Percentiles rank a stretch among this genome's conserved stretches.
Evolutionary conservation across 1,140 invertebrate genomes (phyloP).

Genomic region (Trachelipus rathkii): DNA sequence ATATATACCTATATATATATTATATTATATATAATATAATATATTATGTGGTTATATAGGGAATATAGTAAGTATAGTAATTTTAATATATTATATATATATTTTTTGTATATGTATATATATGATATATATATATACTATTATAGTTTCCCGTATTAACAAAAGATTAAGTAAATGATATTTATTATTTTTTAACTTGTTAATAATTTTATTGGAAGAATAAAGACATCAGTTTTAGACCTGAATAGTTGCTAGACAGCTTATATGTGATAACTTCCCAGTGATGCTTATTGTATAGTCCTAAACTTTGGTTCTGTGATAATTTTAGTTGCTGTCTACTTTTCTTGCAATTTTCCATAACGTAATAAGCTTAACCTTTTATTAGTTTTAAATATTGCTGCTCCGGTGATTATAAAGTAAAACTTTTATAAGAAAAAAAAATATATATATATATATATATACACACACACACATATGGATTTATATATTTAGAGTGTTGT

Average conservation of each 20-base stretch:
- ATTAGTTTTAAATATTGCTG: constrained; percentile 37
- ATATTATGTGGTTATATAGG: not conserved
- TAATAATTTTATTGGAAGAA: not conserved
- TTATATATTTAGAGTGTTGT: constrained; percentile 44
- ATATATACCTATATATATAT: constrained; percentile 6
- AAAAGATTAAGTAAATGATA: not conserved
- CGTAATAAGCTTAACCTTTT: constrained; percentile 31
- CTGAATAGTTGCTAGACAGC: constrained; percentile 29
- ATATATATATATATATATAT: not conserved
- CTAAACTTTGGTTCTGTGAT: constrained; percentile 44
- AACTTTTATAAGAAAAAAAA: constrained; percentile 24
- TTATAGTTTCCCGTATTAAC: not conserved
- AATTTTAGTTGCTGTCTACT: constrained; percentile 41
- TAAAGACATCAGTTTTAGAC: not conserved
- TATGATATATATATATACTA: constrained; percentile 12
- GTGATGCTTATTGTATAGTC: constrained; percentile 41
- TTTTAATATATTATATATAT: constrained; percentile 15
- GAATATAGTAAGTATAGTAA: too few species aligned
- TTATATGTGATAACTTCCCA: constrained; percentile 43
- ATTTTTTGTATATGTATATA: not conserved
- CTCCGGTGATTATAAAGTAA: not conserved
- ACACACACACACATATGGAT: not conserved
- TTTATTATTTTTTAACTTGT: not conserved
- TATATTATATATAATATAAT: constrained; percentile 15
- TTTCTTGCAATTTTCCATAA: constrained; percentile 23